Evolutionary conservation across 2,113 vertebrate genomes (phyloP), one percentile per base, ranked within the genome.

Genomic region (Oreochromis tanganicae): DNA sequence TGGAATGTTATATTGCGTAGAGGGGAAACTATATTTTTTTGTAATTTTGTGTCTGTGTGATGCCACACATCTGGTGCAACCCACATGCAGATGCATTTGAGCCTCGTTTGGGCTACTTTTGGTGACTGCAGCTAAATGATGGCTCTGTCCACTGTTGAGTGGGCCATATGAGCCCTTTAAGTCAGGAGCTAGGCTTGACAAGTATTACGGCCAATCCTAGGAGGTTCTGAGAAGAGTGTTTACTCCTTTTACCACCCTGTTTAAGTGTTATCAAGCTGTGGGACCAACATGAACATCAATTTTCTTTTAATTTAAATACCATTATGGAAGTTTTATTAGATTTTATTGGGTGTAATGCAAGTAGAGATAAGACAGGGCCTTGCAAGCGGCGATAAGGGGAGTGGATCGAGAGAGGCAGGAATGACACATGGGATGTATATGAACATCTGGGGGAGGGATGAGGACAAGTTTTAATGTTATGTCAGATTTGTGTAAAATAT

Each of bases 221-320:
- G 61, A 46, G 13, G 21, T 56, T 66, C 41, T 75, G 56, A 59
- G 46, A 81, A 86, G 87, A 63, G 32, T 93, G 91, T 93, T 94
- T 93, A 88, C 87, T 82, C 73, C 79, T 84, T 91, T 93, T 89
- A 93, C 6, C 63, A 91, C 80, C 54, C 80, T 41, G 87, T 92
- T 93, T 88, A 87, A 89, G 83, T 85, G 83, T 80, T 81, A 88
- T 90, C 85, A 87, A 86, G 80, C 8, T 82, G 55, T 9, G 16
- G 75, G 75, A 55, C 34, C 3, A 57, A 43, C 83, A 24, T 83
- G 71, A 91, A 83, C 61, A 86, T 81, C 66, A 71, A 68, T 16
- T 24, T 85, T 88, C 43, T 80, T 43, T 52, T 88, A 80, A 91
- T 92, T 92, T 83, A 91, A 19, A 46, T 3, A 8, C 81, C 82